phyloP scores from a whole-genome alignment of 2,888 invertebrate genomes.

The Sphecodes monilicornis region DNA sequence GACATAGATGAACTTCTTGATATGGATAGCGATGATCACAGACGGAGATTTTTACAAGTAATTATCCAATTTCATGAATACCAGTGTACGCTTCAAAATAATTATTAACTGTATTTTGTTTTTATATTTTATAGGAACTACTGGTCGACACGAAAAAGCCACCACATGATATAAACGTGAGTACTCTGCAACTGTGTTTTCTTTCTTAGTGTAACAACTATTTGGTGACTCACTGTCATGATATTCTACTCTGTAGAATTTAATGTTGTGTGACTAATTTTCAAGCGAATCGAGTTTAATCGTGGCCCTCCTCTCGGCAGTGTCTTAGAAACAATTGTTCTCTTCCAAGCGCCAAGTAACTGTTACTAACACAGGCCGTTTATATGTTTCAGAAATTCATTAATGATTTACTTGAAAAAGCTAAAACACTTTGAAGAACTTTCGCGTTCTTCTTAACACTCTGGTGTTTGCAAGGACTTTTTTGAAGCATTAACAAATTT shows the following conservation, averaged over 20 bases:
- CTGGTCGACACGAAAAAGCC: conserved; percentile 94
- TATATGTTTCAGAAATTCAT: conserved; percentile 92
- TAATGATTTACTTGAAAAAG: conserved; percentile 94
- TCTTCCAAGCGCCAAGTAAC: not conserved
- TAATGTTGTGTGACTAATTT: conserved; percentile 36
- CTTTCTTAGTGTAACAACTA: conserved; percentile 29
- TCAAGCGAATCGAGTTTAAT: conserved; percentile 5
- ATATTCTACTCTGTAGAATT: not conserved
- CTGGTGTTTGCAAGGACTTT: conserved; percentile 58
- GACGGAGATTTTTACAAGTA: conserved; percentile 93
- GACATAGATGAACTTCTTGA: conserved; percentile 98
- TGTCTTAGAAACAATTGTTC: not conserved
- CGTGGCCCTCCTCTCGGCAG: not conserved
- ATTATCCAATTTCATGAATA: not conserved
- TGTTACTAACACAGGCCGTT: conserved; percentile 57
- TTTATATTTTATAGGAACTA: conserved; percentile 86
- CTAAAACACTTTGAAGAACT: conserved; percentile 91
- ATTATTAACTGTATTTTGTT: not conserved
- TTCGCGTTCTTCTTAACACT: conserved; percentile 49
- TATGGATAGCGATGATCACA: conserved; percentile 95
- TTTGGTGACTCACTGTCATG: conserved; percentile 11
- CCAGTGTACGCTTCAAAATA: not conserved
- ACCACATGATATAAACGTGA: conserved; percentile 94
- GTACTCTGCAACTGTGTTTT: conserved; percentile 74
- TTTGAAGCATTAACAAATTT: conserved; percentile 70